Conservation (phyloP, 2,888 invertebrate species). For the Odontomyia ornata region DNA sequence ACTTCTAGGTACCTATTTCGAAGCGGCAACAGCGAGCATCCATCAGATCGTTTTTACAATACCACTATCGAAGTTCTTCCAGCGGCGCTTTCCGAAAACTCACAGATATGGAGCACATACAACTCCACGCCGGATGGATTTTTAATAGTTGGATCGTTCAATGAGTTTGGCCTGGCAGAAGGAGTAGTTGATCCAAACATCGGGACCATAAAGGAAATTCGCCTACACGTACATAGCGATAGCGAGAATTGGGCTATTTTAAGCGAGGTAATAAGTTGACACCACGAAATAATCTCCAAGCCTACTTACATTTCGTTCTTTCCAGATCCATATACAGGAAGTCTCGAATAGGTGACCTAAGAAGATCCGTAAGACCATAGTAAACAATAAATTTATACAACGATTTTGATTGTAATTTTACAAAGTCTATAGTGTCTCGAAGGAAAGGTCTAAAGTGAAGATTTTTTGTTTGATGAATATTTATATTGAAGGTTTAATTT, state of each 20-base stretch:
- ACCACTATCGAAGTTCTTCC: constrained; percentile 85
- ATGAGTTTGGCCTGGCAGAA: constrained; percentile 82
- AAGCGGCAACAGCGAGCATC: constrained; percentile 90
- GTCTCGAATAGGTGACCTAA: constrained; percentile 49
- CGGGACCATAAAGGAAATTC: constrained; percentile 75
- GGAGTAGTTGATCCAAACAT: constrained; percentile 72
- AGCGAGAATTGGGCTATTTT: constrained; percentile 91
- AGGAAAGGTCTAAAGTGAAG: not conserved
- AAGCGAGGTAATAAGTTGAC: constrained; percentile 76
- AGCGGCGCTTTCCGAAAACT: constrained; percentile 62
- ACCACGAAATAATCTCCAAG: not conserved
- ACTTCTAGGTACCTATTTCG: constrained; percentile 77
- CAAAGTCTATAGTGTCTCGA: not conserved
- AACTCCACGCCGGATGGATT: constrained; percentile 75
- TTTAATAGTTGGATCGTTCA: constrained; percentile 78
- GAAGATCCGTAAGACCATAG: constrained; percentile 24
- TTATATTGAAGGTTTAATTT: not conserved
- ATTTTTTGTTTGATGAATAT: not conserved
- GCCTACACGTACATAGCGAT: constrained; percentile 81
- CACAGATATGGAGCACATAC: constrained; percentile 66
- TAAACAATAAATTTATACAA: constrained; percentile 34
- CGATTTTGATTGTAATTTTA: constrained; percentile 37
- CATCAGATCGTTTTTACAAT: constrained; percentile 86
- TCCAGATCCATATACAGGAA: constrained; percentile 50
- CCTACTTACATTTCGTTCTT: constrained; percentile 21